Conservation (phyloP, 2,797 vertebrate species). For the Phrynocephalus guinanensis region DNA sequence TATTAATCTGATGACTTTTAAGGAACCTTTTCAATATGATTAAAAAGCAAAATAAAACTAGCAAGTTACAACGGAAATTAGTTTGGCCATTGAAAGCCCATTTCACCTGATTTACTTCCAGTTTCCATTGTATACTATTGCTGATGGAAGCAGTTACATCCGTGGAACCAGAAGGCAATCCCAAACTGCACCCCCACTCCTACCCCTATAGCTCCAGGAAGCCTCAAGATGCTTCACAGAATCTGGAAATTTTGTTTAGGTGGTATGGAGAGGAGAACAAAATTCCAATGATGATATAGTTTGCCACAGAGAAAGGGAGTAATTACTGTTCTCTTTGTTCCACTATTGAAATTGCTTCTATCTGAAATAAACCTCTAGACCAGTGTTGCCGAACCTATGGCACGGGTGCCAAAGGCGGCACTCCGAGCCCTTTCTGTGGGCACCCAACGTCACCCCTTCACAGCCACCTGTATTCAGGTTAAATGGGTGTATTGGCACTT, state of each 20-base stretch:
- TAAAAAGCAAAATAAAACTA: slow-evolving; percentile 66
- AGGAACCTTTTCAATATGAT: slow-evolving; percentile 57
- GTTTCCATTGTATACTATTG: not conserved
- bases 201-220: not conserved
- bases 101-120: not conserved
- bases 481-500: too few species aligned
- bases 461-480: too few species aligned
- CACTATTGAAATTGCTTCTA: not conserved
- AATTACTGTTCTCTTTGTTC: not conserved
- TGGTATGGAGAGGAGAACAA: not conserved
- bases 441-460: too few species aligned
- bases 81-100: slow-evolving; percentile 15
- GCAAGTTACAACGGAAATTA: slow-evolving; percentile 29
- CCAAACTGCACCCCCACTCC: too few species aligned
- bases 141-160: not conserved
- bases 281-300: not conserved
- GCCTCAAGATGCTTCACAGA: not conserved
- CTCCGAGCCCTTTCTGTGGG: too few species aligned
- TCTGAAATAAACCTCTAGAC: not conserved
- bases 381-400: too few species aligned
- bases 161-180: not conserved
- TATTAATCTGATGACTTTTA: slow-evolving; percentile 55
- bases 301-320: not conserved
- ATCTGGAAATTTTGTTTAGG: not conserved
- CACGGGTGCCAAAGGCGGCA: too few species aligned